phyloP scores from a whole-genome alignment of 2,797 vertebrate species.

The Phrynocephalus forsythii region DNA sequence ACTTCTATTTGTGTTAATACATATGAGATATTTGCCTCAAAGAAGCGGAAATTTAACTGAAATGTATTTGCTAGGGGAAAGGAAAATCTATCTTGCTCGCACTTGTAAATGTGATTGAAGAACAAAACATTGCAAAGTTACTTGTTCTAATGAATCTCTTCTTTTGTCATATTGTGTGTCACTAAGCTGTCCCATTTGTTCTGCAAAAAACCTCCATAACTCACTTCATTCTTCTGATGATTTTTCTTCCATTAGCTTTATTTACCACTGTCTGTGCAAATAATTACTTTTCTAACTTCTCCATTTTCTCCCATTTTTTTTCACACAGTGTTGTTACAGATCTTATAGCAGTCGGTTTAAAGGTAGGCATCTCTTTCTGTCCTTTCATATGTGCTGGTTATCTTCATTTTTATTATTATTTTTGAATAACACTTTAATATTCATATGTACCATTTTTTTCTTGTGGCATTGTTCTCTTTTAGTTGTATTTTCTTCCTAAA shows the following conservation, averaged over 20 bases:
- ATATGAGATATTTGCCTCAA: neutral
- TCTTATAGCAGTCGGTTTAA: slow-evolving; percentile 76
- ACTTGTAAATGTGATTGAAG: neutral
- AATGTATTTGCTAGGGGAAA: neutral
- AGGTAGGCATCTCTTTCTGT: slow-evolving; percentile 73
- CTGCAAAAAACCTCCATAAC: slow-evolving; percentile 63
- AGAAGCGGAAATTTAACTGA: neutral
- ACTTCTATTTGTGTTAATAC: neutral
- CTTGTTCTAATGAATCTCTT: slow-evolving; percentile 47
- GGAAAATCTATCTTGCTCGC: neutral
- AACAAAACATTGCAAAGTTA: slow-evolving; percentile 1
- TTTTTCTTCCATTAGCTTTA: slow-evolving; percentile 66
- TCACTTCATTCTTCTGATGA: slow-evolving; percentile 65
- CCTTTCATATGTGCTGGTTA: slow-evolving; percentile 63
- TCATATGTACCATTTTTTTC: slow-evolving; percentile 40
- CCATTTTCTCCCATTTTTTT: slow-evolving; percentile 74
- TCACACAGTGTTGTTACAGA: slow-evolving; percentile 73
- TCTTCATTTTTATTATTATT: slow-evolving; percentile 45
- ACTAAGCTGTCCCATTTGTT: slow-evolving; percentile 61
- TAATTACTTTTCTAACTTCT: slow-evolving; percentile 73
- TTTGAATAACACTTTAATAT: slow-evolving; percentile 46
- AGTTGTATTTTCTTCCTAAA: neutral
- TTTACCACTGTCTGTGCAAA: slow-evolving; percentile 66
- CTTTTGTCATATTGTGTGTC: slow-evolving; percentile 53
- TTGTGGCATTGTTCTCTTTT: slow-evolving; percentile 47